Percentiles rank a stretch among this genome's conserved stretches.
These are phyloP conservation scores for Oenanthe melanoleuca DNA, from an alignment of 2,113 vertebrate genomes.

Conservation along the genomic window DNA sequence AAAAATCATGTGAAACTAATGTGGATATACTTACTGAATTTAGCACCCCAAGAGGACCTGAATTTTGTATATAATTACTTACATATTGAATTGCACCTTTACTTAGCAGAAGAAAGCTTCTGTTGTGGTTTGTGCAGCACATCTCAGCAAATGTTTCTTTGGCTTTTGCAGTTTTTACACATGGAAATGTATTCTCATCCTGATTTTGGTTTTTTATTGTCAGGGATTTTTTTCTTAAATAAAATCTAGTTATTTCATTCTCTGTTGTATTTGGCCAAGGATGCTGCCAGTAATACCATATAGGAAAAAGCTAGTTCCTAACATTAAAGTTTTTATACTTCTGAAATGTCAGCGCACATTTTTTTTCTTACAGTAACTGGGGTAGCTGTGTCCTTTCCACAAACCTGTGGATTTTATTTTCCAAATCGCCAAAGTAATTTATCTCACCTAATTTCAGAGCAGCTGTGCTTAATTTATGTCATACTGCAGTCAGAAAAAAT, in stretches of 20 bases:
- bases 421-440: conserved; percentile 19
- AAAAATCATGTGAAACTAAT: neutral
- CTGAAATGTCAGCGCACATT: neutral
- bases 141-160: neutral
- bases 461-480: neutral
- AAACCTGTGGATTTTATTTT: neutral
- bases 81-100: neutral
- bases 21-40: conserved; percentile 1
- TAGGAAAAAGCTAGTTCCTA: neutral
- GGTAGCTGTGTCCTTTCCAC: neutral
- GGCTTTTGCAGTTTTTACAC: neutral
- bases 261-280: neutral
- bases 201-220: fast-evolving
- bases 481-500: neutral
- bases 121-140: neutral
- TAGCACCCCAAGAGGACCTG: neutral
- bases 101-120: neutral
- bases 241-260: neutral
- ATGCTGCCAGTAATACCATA: neutral
- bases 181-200: neutral
- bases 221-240: neutral
- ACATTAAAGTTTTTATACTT: neutral
- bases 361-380: neutral
- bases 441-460: conserved; percentile 18
- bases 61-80: conserved; percentile 25